Conservation (phyloP, 2,113 vertebrate species). For the Leptocoma aspasia region DNA sequence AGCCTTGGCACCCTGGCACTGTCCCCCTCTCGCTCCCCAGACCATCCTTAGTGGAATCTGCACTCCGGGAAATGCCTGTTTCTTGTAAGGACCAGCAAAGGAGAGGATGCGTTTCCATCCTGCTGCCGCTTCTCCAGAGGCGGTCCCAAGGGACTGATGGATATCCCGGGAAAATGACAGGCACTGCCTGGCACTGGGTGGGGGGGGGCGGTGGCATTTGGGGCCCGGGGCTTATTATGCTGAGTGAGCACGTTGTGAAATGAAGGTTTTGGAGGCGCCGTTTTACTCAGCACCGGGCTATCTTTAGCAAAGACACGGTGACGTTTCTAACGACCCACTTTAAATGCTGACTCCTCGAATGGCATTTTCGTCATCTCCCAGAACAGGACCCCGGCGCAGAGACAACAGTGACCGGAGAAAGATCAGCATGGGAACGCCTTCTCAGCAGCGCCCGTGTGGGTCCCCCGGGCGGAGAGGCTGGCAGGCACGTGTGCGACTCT, state of each 20-base stretch:
- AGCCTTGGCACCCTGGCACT: not conserved
- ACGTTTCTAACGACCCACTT: constrained; percentile 5
- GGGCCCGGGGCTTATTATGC: not conserved
- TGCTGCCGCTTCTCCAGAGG: not conserved
- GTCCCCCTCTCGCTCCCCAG: not conserved
- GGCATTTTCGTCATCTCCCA: constrained; percentile 40
- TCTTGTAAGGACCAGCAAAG: not conserved
- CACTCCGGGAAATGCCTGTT: not conserved
- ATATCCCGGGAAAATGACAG: not conserved
- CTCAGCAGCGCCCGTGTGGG: not conserved
- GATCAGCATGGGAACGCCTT: not conserved
- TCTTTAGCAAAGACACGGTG: constrained; percentile 51
- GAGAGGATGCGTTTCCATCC: not conserved
- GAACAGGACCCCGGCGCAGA: not conserved
- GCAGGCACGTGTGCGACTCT: rapidly evolving
- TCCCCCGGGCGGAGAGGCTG: not conserved
- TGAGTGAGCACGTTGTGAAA: constrained; percentile 44
- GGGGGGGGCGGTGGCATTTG: no score
- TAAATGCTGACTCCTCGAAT: constrained; percentile 50
- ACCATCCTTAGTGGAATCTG: rapidly evolving
- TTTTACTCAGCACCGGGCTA: constrained; percentile 63
- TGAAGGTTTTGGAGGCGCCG: constrained; percentile 19
- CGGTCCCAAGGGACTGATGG: rapidly evolving
- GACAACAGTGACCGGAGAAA: not conserved
- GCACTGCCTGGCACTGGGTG: not conserved